These are phyloP conservation scores for Scaptomyza flava DNA, from an alignment of 2,888 invertebrate species.

Conservation along the genomic window DNA sequence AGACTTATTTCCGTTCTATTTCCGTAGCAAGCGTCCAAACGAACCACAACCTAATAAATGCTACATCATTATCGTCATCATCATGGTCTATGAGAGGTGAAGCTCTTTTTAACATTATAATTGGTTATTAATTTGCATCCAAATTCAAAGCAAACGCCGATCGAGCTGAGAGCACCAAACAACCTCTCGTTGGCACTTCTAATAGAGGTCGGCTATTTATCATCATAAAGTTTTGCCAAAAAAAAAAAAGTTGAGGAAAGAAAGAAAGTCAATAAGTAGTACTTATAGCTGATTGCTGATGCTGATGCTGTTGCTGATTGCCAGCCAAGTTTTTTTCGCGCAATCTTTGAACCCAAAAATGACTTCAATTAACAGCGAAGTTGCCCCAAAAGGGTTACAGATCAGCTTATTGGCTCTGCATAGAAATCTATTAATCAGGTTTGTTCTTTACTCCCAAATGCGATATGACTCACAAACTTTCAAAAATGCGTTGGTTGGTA, in stretches of 20 bases:
- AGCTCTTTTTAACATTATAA: conserved; percentile 66
- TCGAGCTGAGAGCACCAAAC: conserved; percentile 29
- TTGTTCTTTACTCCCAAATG: conserved; percentile 3
- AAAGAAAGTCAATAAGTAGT: conserved; percentile 61
- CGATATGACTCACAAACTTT: conserved; percentile 42
- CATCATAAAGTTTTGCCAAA: conserved; percentile 15
- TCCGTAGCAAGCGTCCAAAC: conserved; percentile 45
- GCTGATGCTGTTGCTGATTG: neutral
- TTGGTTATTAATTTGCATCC: conserved; percentile 74
- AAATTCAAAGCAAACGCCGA: conserved; percentile 66
- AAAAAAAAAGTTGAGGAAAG: conserved; percentile 3
- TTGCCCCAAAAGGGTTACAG: conserved; percentile 37
- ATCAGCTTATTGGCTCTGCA: conserved; percentile 14
- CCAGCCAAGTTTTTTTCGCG: conserved; percentile 8
- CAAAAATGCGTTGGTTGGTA: conserved; percentile 48
- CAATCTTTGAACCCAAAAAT: conserved; percentile 38
- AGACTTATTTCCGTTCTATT: conserved; percentile 62
- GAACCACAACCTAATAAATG: conserved; percentile 22
- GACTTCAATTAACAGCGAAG: conserved; percentile 51
- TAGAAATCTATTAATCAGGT: conserved; percentile 26
- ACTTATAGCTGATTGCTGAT: neutral
- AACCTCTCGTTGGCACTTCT: neutral
- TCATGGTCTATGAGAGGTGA: conserved; percentile 23
- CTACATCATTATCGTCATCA: conserved; percentile 28
- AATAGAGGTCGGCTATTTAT: conserved; percentile 32